Evolutionary conservation across 2,888 invertebrate species (phyloP).

Genomic region (Calliopum simillimum): DNA sequence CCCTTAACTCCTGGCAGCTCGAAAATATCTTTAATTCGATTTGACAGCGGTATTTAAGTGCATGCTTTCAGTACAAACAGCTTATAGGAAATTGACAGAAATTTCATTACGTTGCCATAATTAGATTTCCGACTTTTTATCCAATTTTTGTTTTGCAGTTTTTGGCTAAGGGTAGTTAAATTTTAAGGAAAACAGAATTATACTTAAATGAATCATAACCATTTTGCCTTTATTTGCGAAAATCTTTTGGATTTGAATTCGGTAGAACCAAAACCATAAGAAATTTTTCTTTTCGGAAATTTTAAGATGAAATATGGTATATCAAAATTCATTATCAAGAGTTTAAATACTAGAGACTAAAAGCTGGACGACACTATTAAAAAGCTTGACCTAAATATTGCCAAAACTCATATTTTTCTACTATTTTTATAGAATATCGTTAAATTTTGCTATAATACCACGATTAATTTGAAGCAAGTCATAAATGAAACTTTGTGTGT

Average conservation of each 20-base stretch:
- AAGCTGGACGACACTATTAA: too few relatives aligned
- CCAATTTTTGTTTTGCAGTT: not conserved
- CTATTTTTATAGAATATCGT: too few relatives aligned
- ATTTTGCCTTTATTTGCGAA: conserved; percentile 2
- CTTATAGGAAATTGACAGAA: conserved; percentile 27
- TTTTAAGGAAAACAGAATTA: not conserved
- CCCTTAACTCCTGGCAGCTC: too few relatives aligned
- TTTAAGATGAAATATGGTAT: not conserved
- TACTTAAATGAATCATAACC: not conserved
- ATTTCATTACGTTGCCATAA: conserved; percentile 29
- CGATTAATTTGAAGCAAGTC: not conserved
- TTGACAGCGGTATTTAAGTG: conserved; percentile 33
- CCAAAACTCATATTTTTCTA: too few relatives aligned
- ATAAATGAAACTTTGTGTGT: not conserved
- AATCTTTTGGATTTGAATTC: conserved; percentile 19
- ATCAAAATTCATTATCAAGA: not conserved
- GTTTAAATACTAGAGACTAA: not conserved
- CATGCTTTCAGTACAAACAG: conserved; percentile 27
- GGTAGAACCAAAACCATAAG: too few relatives aligned
- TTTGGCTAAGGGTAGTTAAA: too few relatives aligned
- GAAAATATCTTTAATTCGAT: not conserved
- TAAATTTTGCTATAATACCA: too few relatives aligned
- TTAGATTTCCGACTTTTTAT: conserved; percentile 28
- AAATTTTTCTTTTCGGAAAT: too few relatives aligned
- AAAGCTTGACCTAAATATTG: too few relatives aligned